Evolutionary conservation across 2,797 vertebrate species (phyloP).

Genomic region (Chelonia mydas): DNA sequence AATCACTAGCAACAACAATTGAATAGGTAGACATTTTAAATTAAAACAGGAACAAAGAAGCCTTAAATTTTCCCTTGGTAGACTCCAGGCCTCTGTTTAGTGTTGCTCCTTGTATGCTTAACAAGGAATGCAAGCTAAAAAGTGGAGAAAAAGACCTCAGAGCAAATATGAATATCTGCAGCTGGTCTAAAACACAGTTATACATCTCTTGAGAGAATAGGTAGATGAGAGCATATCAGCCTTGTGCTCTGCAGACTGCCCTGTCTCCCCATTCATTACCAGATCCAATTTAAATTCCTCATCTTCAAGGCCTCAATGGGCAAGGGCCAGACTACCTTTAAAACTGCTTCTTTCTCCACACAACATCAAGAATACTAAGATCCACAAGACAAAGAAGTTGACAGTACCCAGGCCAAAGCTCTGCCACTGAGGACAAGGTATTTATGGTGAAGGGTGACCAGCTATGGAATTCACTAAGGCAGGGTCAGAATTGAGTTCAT

Average conservation of each 20-base stretch:
- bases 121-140: slow-evolving; percentile 12
- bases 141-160: not conserved
- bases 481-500: not conserved
- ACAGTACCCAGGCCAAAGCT: not conserved
- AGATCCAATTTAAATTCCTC: not conserved
- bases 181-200: not conserved
- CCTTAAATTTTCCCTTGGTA: slow-evolving; percentile 16
- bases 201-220: not conserved
- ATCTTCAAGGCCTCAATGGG: not conserved
- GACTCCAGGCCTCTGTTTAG: not conserved
- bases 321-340: not conserved
- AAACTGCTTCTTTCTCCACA: not conserved
- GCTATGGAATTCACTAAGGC: not conserved
- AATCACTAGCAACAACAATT: not conserved
- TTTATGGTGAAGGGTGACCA: not conserved
- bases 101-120: not conserved
- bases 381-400: not conserved
- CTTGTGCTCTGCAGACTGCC: not conserved
- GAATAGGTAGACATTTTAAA: slow-evolving; percentile 40
- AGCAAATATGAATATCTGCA: not conserved
- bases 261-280: not conserved
- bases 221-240: not conserved
- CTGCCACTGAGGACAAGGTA: not conserved
- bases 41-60: slow-evolving; percentile 24
- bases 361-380: not conserved